A percentile compares a stretch with the other conserved stretches of the same genome.
Evolutionary conservation across 2,797 vertebrate genomes (phyloP).

Genomic region (Sebastes trivittatus): DNA sequence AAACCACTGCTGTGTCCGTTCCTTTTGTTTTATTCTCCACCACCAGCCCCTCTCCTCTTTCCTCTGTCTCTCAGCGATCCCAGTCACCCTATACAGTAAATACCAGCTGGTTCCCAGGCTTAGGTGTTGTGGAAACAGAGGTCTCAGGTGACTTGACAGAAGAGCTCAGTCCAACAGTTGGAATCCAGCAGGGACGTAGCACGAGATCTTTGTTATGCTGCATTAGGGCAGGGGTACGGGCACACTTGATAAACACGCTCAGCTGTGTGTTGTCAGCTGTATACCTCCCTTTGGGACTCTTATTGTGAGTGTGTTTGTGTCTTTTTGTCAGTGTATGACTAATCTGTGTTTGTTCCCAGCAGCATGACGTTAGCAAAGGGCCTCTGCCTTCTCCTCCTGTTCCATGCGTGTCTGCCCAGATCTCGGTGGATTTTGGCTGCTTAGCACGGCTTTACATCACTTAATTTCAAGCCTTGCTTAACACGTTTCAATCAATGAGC

Average conservation of each 20-base stretch:
- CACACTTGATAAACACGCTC: slow-evolving; percentile 33
- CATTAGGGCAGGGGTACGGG: slow-evolving; percentile 11
- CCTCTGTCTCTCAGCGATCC: slow-evolving; percentile 24
- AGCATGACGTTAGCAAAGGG: slow-evolving; percentile 32
- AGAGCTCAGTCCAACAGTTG: neutral
- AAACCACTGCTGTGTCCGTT: neutral
- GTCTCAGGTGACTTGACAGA: slow-evolving; percentile 49
- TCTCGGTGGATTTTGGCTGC: slow-evolving; percentile 53
- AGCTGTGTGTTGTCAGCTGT: slow-evolving; percentile 40
- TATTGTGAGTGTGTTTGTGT: slow-evolving; percentile 36
- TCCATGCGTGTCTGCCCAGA: slow-evolving; percentile 44
- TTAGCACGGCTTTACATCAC: slow-evolving; percentile 63
- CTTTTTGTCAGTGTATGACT: slow-evolving; percentile 43
- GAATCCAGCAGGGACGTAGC: slow-evolving; percentile 25
- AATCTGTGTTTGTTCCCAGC: slow-evolving; percentile 57
- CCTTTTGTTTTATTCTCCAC: neutral
- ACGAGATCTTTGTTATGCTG: slow-evolving; percentile 20
- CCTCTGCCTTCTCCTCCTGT: slow-evolving; percentile 37
- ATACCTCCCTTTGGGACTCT: slow-evolving; percentile 59
- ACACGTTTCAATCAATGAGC: slow-evolving; percentile 61
- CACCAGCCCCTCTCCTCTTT: slow-evolving; percentile 2
- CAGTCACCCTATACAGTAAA: slow-evolving; percentile 43
- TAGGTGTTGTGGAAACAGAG: slow-evolving; percentile 53
- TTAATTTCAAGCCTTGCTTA: slow-evolving; percentile 72
- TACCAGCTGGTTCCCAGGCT: slow-evolving; percentile 17